Base-by-base conservation (phyloP, 2,888 invertebrate genomes). In the Dexiosoma caninum region DNA sequence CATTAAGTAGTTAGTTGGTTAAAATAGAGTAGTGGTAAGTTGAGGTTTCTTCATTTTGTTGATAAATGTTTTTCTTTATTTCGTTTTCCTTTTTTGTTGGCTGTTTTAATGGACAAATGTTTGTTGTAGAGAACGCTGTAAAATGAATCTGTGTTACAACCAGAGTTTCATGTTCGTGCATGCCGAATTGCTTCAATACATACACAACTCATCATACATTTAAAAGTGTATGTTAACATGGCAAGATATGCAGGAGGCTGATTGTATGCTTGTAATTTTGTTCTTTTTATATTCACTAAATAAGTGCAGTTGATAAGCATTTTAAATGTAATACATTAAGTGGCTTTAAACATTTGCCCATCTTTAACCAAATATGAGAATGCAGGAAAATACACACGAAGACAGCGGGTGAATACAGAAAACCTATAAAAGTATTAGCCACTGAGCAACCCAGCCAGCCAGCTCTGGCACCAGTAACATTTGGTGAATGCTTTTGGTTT, bases 231-330 rank as follows among this genome's bases (percentile, higher is more conserved):
- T 72, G 35, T 35, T 35, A 27, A 12, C 19, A 16, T 27, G 27
- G 16, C 21, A 60, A 62, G 71, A 23, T 66, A 14, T 79, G 55
- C 74, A 49, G 23, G 64, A 32, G 64, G 35, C 42, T 72, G 67
- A 59, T 30, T 76, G 32, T 69, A 10, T 77, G 66, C 71, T 32
- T 66, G 53, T 12, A 40, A n/a, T 42, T 16, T 37, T 51, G 21
- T 59, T 55, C 79, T 51, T 40, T 40, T 49, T 78, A 81, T 60
- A 69, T 76, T 81, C 40, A 35, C 42, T 75, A 77, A 78, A 76
- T 77, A 80, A 82, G 82, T 83, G 83, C 82, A 74, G 78, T 77
- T 84, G 83, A 84, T 83, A 83, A 83, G 83, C 83, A 84, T 82
- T 84, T 82, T 81, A 82, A 84, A 82, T 84, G 83, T 80, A 82